Base-by-base conservation (phyloP, 2,113 vertebrate genomes). In the Rhadina sibilatrix region DNA sequence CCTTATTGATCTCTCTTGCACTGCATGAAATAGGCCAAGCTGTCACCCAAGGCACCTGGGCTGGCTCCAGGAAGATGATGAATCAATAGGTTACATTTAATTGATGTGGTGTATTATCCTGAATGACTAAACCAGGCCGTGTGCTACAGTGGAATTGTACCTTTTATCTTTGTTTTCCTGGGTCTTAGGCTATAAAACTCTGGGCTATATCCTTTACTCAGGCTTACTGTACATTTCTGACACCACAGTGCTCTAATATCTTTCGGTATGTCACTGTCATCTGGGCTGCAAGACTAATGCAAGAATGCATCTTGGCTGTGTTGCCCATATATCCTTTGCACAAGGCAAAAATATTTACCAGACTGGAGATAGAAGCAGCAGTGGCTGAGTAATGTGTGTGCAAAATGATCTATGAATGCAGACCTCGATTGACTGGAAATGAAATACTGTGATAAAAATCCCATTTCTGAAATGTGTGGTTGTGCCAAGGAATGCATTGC, bases 361-460 rank as follows among this genome's bases (percentile, higher is more conserved):
- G 91, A 54, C 74, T 79, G 49, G 68, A 96, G 90, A 89, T 10
- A 79, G 93, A 90, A 77, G 81, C 63, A 93, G 88, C 79, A 83
- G 82, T 57, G 0, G 0, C 72, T 90, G 90, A 87, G 88, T 90
- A 94, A 96, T 84, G 57, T 84, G 76, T 81, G 83, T 93, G 96
- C 84, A 79, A 93, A 95, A 90, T 72, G 80, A 94, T 94, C 83
- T 96, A 89, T 92, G 91, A 86, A 92, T 89, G 63, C 76, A 93
- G 88, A 71, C 86, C 90, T 90, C 13, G 6, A 93, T 31, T 95
- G 92, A 87, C 93, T 93, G 86, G 90, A 92, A 94, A 92, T 93
- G 72, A 94, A 95, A 89, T 86, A 82, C 52, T 90, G 66, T 96
- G 94, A 96, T 96, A 94, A 96, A 96, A 96, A 93, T 92, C 90